These are phyloP conservation scores for Lanius ludovicianus DNA, from an alignment of 2,113 vertebrate genomes.

Conservation along the genomic window DNA sequence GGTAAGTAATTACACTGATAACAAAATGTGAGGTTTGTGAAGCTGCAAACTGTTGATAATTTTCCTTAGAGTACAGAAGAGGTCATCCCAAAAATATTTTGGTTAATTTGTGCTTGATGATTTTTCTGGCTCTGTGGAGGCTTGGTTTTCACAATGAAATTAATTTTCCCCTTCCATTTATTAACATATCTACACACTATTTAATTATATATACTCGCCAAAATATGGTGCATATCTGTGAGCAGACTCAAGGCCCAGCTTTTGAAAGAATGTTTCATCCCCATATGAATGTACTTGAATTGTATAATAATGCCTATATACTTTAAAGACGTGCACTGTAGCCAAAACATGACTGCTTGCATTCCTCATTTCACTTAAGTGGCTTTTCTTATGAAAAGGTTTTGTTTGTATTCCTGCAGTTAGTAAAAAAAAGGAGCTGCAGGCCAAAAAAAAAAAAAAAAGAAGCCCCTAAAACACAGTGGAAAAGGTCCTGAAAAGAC, in stretches of 20 bases:
- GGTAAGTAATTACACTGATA: background rate
- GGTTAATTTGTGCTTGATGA: background rate
- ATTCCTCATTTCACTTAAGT: conserved; percentile 72
- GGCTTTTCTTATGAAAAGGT: conserved; percentile 66
- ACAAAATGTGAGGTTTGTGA: background rate
- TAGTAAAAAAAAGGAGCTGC: conserved; percentile 19
- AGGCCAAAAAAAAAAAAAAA: conserved; percentile 5
- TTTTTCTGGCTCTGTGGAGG: background rate
- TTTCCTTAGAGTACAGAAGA: background rate
- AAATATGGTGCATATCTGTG: background rate
- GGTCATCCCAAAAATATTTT: background rate
- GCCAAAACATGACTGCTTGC: conserved; percentile 68
- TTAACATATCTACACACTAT: background rate
- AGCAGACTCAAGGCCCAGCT: background rate
- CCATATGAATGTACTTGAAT: background rate
- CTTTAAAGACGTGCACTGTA: conserved; percentile 55
- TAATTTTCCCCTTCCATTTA: background rate
- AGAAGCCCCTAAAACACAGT: background rate
- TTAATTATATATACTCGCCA: background rate
- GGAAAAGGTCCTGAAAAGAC: conserved; percentile 31
- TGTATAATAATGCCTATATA: conserved; percentile 50
- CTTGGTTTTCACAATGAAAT: background rate
- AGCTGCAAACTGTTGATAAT: background rate
- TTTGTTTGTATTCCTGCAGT: conserved; percentile 68
- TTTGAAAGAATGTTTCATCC: conserved; percentile 34